phyloP scores from a whole-genome alignment of 2,888 invertebrate species.

The Exephanes ischioxanthus region DNA sequence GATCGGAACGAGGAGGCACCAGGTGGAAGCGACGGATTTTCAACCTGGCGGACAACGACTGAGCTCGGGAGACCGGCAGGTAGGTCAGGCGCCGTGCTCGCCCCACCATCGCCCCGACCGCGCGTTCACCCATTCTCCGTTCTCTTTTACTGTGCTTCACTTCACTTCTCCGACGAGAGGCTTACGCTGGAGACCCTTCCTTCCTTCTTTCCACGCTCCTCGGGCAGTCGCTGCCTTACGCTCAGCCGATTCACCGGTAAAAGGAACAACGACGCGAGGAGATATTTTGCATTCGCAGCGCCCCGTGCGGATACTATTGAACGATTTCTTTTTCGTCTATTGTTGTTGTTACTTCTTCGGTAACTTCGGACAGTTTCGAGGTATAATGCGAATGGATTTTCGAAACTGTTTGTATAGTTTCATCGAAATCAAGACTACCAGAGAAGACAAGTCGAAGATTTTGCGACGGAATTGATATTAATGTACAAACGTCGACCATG shows the following conservation, averaged over 20 bases:
- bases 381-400: not conserved
- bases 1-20: conserved; percentile 49
- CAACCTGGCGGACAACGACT: conserved; percentile 83
- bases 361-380: not conserved
- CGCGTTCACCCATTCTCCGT: conserved; percentile 72
- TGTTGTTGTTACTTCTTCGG: not conserved
- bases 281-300: not conserved
- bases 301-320: not conserved
- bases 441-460: not conserved
- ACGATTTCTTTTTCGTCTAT: not conserved
- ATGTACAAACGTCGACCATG: not conserved
- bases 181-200: not conserved
- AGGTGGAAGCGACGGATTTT: conserved; percentile 79
- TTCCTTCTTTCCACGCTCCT: conserved; percentile 5
- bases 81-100: conserved; percentile 76
- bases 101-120: conserved; percentile 73
- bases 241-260: conserved; percentile 8
- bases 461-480: not conserved
- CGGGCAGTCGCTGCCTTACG: not conserved
- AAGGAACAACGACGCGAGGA: not conserved
- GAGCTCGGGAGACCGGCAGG: conserved; percentile 81
- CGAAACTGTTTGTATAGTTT: not conserved
- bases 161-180: conserved; percentile 18
- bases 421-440: not conserved
- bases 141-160: conserved; percentile 51